Base-by-base conservation (phyloP, 2,888 invertebrate species). In the Thecophora atra region DNA sequence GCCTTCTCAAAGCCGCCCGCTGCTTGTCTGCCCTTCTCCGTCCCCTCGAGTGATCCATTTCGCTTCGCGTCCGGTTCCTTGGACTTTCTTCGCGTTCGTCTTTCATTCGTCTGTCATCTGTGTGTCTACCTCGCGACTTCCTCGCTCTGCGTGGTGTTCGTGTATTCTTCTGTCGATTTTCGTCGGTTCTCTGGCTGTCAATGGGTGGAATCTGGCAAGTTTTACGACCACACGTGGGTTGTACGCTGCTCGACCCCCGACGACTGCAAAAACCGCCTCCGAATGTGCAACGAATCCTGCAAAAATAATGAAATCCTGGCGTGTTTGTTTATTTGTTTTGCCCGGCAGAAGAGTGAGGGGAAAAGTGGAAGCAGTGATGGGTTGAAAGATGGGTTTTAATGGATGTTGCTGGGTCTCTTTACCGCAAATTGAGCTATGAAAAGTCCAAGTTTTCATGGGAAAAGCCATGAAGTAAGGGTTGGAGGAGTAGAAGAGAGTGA, bases 391-490 rank as follows among this genome's bases (percentile, higher is more conserved):
- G 37, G 3, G 6, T 37, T 6, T 37, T 37, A 37, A 11, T 37
- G 7, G 37, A 11, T 37, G 37, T 37, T 11, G 6, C 37, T 28
- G 60, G 44, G 47, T 42, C 44, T 44, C 15, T 24, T 37, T 64
- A 44, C 30, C 64, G 44, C 17, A 64, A 64, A 64, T 64, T 64
- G 42, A 64, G 64, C 64, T 44, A 64, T 47, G 47, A 64, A 47
- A 64, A 26, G 21, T 62, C 37, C 21, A 62, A 30, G 62, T 62
- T n/a, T 15, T 42, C 37, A 37, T 37, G 6, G 47, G 6, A 47
- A 5, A 47, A 17, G 6, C 11, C n/a, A n/a, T 17, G 47, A 15
- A 17, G 17, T 15, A 17, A n/a, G 47, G 13, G 17, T n/a, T 47
- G 15, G 13, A 4, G 44, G 13, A 44, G 13, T 13, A 44, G 47